Percentiles rank a stretch among this genome's conserved stretches.
Evolutionary conservation across 2,797 vertebrate species (phyloP).

Genomic region (Hylomyscus alleni): DNA sequence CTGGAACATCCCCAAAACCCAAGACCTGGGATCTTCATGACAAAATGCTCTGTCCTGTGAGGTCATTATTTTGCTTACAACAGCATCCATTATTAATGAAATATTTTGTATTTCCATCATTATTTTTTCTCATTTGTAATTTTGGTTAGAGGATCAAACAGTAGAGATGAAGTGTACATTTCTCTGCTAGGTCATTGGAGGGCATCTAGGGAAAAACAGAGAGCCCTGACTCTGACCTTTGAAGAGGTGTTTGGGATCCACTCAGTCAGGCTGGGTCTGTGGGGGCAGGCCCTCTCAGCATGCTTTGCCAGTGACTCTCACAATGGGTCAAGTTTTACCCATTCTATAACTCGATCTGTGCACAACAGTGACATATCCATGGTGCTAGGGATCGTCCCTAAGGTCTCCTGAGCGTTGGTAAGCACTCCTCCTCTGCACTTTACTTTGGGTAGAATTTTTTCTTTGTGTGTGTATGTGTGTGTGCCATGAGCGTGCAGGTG

Average conservation of each 20-base stretch:
- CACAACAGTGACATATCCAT: neutral
- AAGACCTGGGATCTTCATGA: rapidly evolving
- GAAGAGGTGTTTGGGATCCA: constrained; percentile 7
- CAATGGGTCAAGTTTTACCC: neutral
- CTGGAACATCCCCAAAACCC: too few relatives aligned
- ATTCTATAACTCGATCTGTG: constrained; percentile 19
- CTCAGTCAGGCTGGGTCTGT: constrained; percentile 30
- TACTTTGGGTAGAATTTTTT: neutral
- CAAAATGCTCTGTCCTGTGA: neutral
- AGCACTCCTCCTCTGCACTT: neutral
- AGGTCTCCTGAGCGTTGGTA: neutral
- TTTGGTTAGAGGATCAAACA: neutral
- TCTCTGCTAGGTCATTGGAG: neutral
- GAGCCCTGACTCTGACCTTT: neutral
- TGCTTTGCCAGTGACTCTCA: neutral
- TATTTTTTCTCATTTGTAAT: neutral
- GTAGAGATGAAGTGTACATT: neutral
- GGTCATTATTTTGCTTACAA: rapidly evolving
- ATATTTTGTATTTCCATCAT: neutral
- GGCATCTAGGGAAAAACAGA: neutral
- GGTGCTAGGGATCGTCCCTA: neutral
- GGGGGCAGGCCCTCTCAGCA: neutral
- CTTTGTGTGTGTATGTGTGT: neutral
- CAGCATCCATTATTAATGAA: neutral
- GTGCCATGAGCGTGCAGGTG: neutral